A percentile compares a stretch with the other conserved stretches of the same genome.
Evolutionary conservation across 1,140 invertebrate genomes (phyloP).

Genomic region (Phymastichus coffea): DNA sequence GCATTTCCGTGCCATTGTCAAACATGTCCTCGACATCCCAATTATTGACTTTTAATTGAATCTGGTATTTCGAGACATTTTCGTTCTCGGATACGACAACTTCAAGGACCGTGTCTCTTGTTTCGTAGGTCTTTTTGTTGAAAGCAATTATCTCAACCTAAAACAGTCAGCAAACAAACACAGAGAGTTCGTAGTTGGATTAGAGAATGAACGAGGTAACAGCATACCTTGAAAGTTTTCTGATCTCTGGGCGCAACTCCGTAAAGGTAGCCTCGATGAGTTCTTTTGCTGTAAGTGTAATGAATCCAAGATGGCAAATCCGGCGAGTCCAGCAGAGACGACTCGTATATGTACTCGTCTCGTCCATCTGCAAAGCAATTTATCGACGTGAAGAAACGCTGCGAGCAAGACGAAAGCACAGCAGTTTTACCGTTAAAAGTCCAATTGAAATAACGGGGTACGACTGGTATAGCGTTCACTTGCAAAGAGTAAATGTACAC

Average conservation of each 20-base stretch:
- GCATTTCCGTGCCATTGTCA: conserved; percentile 65
- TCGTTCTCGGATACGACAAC: conserved; percentile 67
- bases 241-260: conserved; percentile 71
- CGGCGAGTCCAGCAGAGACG: conserved; percentile 68
- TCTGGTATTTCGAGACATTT: conserved; percentile 70
- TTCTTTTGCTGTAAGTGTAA: conserved; percentile 73
- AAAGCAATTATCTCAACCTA: conserved; percentile 75
- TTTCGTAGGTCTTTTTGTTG: conserved; percentile 77
- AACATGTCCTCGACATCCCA: conserved; percentile 83
- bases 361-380: conserved; percentile 32
- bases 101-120: conserved; percentile 63
- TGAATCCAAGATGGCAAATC: conserved; percentile 83
- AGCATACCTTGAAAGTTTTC: conserved; percentile 56
- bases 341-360: conserved; percentile 65
- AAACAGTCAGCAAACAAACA: too few species aligned
- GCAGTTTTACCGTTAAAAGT: conserved; percentile 44
- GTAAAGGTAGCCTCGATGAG: conserved; percentile 75
- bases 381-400: too few species aligned
- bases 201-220: conserved; percentile 1
- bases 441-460: conserved; percentile 57
- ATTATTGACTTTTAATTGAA: conserved; percentile 86
- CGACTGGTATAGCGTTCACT: conserved; percentile 57
- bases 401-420: not conserved
- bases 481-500: conserved; percentile 49
- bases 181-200: too few species aligned